Evolutionary conservation across 2,888 invertebrate genomes (phyloP), one percentile per base, ranked within the genome.

Genomic region (Lumbricus terrestris): DNA sequence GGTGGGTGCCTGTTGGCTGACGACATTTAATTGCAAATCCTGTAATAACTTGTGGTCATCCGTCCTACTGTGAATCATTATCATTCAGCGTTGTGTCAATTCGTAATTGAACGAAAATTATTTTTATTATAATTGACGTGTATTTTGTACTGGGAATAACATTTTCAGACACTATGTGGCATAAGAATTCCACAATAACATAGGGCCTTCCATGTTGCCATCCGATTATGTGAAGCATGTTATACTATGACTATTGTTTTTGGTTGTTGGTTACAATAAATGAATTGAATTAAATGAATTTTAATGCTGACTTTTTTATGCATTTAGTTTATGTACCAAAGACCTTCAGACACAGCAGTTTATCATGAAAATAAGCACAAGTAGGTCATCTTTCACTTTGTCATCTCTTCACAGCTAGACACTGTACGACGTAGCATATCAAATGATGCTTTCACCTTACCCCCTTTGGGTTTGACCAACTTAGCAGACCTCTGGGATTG

Each of bases 261-360:
- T n/a, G n/a, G n/a, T n/a, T n/a, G n/a, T n/a, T n/a, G n/a, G n/a
- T n/a, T n/a, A n/a, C n/a, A n/a, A n/a, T n/a, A n/a, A n/a, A n/a
- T n/a, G n/a, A n/a, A n/a, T n/a, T n/a, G n/a, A n/a, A n/a, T n/a
- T n/a, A n/a, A 69, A 69, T 69, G n/a, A 69, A 69, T 69, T 69
- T 69, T 69, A 69, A 69, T 29, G 8, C 69, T 69, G 69, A 8
- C 29, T 69, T 69, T n/a, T n/a, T n/a, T 69, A 11, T 69, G 8
- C 6, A 11, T 85, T 85, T 85, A 97, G 96, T 99, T 99, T 89
- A 96, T 98, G 90, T 99, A 99, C 96, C 98, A 98, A 96, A 99
- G 99, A 95, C 99, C 99, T 3, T 97, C 97, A 91, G 99, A 99
- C 95, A 97, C 97, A 8, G 96, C 96, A 90, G 96, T 97, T 4